Evolutionary conservation across 2,113 vertebrate species (phyloP).

Genomic region (Podarcis raffonei): DNA sequence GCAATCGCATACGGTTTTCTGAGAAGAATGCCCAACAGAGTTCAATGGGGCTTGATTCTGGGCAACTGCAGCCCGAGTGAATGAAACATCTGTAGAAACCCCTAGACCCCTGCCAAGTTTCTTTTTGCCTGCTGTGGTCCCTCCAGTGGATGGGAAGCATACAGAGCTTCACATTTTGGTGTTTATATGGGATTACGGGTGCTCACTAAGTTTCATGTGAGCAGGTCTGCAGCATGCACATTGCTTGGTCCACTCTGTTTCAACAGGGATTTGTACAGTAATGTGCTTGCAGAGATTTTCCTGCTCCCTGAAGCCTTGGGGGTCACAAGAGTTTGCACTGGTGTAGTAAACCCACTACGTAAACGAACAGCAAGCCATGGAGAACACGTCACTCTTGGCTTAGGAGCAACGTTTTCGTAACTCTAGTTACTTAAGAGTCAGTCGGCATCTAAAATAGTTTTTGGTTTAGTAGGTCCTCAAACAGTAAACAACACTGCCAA

Average conservation of each 20-base stretch:
- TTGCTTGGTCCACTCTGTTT: background rate
- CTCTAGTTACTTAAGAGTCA: constrained; percentile 36
- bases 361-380: constrained; percentile 40
- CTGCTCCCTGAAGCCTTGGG: background rate
- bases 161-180: background rate
- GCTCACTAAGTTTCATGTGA: background rate
- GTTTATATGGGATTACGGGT: background rate
- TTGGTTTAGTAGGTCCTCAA: constrained; percentile 23
- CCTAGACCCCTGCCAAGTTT: background rate
- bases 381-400: constrained; percentile 27
- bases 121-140: background rate
- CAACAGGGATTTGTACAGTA: background rate
- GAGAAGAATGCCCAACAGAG: background rate
- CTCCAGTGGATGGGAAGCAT: background rate
- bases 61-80: background rate
- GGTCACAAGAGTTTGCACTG: background rate
- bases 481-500: constrained; percentile 40
- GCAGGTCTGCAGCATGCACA: background rate
- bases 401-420: constrained; percentile 35
- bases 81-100: too few relatives aligned
- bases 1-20: too few relatives aligned
- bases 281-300: background rate
- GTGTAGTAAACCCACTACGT: background rate
- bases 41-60: background rate
- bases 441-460: constrained; percentile 21